These are phyloP conservation scores for Pterophyllum scalare DNA, from an alignment of 2,113 vertebrate genomes.

Conservation along the genomic window DNA sequence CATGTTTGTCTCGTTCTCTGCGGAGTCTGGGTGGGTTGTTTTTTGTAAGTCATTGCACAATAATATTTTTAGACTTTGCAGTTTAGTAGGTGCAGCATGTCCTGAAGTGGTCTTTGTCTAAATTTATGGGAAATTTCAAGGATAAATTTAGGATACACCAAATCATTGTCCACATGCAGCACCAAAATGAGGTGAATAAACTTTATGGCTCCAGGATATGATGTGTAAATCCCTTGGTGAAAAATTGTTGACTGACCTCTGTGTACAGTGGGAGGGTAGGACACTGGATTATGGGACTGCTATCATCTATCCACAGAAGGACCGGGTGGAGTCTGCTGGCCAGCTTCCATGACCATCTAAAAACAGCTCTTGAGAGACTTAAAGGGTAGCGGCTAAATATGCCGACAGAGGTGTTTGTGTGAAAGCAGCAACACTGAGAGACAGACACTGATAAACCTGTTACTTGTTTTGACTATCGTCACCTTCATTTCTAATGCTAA, in stretches of 20 bases:
- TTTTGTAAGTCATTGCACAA: conserved; percentile 26
- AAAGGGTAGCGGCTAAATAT: conserved; percentile 36
- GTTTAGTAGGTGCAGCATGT: neutral
- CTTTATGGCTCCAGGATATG: neutral
- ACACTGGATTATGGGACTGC: conserved; percentile 18
- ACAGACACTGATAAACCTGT: neutral
- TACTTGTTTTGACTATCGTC: neutral
- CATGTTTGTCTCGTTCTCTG: neutral
- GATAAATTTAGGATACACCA: neutral
- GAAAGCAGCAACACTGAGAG: neutral
- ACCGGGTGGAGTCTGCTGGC: conserved; percentile 31
- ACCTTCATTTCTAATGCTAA: neutral
- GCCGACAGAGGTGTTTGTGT: neutral
- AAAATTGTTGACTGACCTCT: conserved; percentile 12
- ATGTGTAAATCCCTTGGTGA: neutral
- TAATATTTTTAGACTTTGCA: conserved; percentile 14
- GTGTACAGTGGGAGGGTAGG: conserved; percentile 12
- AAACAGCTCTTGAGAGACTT: conserved; percentile 43
- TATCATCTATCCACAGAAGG: conserved; percentile 16
- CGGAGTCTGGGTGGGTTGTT: conserved; percentile 17
- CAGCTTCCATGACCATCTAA: conserved; percentile 42
- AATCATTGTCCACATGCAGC: neutral
- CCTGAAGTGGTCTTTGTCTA: conserved; percentile 5
- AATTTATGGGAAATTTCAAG: neutral
- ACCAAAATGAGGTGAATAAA: neutral